These are phyloP conservation scores for Diabrotica balteata DNA, from an alignment of 2,888 invertebrate species.

Conservation along the genomic window DNA sequence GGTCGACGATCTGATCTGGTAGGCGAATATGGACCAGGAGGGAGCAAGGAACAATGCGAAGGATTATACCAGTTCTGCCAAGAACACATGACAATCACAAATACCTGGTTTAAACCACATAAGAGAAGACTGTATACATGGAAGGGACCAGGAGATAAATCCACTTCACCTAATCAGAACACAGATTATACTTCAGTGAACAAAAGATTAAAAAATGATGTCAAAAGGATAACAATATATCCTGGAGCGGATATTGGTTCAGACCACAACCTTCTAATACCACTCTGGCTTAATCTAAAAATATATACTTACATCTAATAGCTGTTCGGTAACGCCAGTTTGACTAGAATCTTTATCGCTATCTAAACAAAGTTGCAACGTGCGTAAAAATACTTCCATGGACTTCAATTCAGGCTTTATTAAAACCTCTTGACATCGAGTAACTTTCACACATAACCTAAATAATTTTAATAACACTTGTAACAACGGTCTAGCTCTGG, in stretches of 20 bases:
- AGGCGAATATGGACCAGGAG: not conserved
- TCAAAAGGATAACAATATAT: too few relatives aligned
- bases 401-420: slow-evolving; percentile 86
- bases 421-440: slow-evolving; percentile 86
- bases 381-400: slow-evolving; percentile 82
- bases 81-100: not conserved
- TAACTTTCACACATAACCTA: slow-evolving; percentile 88
- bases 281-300: too few relatives aligned
- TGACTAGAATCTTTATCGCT: slow-evolving; percentile 74
- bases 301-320: slow-evolving; percentile 72
- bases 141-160: too few relatives aligned
- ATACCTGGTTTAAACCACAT: too few relatives aligned
- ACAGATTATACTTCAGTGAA: too few relatives aligned
- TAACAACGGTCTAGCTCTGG: slow-evolving; percentile 85
- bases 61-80: not conserved
- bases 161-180: too few relatives aligned
- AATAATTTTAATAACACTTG: slow-evolving; percentile 91
- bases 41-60: not conserved
- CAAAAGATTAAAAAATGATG: too few relatives aligned
- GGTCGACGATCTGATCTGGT: too few relatives aligned
- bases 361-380: slow-evolving; percentile 77
- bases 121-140: too few relatives aligned
- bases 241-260: too few relatives aligned
- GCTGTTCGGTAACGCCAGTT: slow-evolving; percentile 85
- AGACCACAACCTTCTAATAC: too few relatives aligned